These are phyloP conservation scores for Ibidorhyncha struthersii DNA, from an alignment of 2,113 vertebrate genomes.

Conservation along the genomic window DNA sequence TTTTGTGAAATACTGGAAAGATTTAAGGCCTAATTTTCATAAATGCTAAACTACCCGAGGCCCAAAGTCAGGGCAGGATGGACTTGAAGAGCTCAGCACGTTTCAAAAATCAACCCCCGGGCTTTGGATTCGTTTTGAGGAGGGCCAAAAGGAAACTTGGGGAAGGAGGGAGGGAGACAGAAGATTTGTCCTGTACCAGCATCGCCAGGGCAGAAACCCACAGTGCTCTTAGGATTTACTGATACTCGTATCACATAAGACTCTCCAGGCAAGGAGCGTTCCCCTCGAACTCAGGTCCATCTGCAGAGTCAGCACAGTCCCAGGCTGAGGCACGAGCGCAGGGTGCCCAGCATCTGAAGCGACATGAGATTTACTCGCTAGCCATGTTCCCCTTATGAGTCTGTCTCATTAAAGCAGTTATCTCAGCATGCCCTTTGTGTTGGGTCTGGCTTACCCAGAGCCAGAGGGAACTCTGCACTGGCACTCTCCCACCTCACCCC, in stretches of 20 bases:
- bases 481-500: fast-evolving
- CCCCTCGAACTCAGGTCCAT: fast-evolving
- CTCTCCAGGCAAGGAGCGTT: fast-evolving
- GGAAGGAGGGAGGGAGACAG: fast-evolving
- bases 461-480: neutral
- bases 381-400: fast-evolving
- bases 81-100: fast-evolving
- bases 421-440: fast-evolving
- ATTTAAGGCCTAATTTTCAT: slow-evolving; percentile 26
- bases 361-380: fast-evolving
- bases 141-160: neutral
- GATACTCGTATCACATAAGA: fast-evolving
- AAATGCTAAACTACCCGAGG: neutral
- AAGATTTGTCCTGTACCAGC: neutral
- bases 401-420: fast-evolving
- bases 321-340: fast-evolving
- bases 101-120: neutral
- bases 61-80: neutral
- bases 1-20: neutral
- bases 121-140: neutral
- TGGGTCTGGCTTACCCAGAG: neutral
- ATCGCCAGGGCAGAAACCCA: neutral
- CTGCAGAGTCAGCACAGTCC: neutral
- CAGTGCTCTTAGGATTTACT: fast-evolving
- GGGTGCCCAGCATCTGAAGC: neutral